These are phyloP conservation scores for Tautogolabrus adspersus DNA, from an alignment of 2,113 vertebrate genomes.

Conservation along the genomic window DNA sequence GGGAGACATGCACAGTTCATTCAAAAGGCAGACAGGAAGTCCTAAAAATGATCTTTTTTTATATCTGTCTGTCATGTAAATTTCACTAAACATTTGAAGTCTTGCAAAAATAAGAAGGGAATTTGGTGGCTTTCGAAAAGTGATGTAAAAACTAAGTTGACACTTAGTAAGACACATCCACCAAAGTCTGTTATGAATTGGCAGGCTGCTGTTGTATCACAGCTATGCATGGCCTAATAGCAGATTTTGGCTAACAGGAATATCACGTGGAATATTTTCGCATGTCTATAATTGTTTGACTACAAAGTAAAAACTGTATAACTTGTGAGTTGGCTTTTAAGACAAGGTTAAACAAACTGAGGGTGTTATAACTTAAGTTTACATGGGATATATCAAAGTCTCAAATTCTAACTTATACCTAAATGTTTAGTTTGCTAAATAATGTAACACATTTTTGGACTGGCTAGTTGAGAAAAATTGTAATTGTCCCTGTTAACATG, in stretches of 20 bases:
- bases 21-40: constrained; percentile 46
- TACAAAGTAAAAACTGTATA: no score
- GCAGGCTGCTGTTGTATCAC: no score
- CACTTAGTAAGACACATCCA: background rate
- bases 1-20: constrained; percentile 15
- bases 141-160: background rate
- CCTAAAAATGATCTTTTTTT: constrained; percentile 6
- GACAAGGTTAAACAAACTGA: background rate
- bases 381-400: background rate
- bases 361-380: background rate
- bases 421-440: no score
- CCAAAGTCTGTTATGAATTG: background rate
- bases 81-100: constrained; percentile 15
- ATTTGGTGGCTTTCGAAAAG: background rate
- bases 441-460: background rate
- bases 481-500: constrained; percentile 2
- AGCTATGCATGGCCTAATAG: no score
- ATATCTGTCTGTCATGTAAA: constrained; percentile 20
- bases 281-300: no score
- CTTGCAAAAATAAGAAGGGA: background rate
- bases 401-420: no score
- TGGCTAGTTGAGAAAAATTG: background rate
- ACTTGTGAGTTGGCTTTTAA: no score
- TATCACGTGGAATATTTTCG: no score
- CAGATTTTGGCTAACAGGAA: no score